Evolutionary conservation across 2,113 vertebrate genomes (phyloP).

Genomic region (Caloenas nicobarica): DNA sequence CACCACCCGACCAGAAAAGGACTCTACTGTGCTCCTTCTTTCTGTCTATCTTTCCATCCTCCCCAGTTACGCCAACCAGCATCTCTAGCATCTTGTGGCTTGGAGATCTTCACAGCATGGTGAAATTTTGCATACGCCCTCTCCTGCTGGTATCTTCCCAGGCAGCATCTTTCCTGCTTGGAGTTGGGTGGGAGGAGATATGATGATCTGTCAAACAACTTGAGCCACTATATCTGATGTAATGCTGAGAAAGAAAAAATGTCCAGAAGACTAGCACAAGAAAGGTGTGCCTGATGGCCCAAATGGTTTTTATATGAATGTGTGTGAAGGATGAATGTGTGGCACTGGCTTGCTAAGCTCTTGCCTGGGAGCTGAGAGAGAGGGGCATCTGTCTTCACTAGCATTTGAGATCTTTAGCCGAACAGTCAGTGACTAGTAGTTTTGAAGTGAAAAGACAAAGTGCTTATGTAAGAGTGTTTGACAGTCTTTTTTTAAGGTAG

Average conservation of each 20-base stretch:
- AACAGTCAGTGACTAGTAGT: not conserved
- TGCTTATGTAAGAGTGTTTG: not conserved
- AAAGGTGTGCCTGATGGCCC: not conserved
- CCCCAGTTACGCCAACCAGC: not conserved
- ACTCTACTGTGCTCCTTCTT: not conserved
- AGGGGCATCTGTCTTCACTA: not conserved
- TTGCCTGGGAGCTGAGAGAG: not conserved
- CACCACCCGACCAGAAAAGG: not conserved
- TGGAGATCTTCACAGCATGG: not conserved
- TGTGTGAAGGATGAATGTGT: fast-evolving
- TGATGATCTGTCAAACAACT: not conserved
- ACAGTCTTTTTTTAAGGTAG: not conserved
- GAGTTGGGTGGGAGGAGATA: fast-evolving
- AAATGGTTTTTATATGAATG: not conserved
- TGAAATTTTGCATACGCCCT: not conserved
- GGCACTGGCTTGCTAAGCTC: not conserved
- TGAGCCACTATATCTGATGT: not conserved
- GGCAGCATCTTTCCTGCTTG: not conserved
- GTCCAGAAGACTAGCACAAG: no score
- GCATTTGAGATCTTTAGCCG: not conserved
- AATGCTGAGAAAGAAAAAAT: not conserved
- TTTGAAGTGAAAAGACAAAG: not conserved
- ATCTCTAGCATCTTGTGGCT: no score
- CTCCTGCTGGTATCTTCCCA: not conserved
- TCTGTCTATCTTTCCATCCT: not conserved